phyloP scores from a whole-genome alignment of 2,888 invertebrate species.

The Eulithis prunata region DNA sequence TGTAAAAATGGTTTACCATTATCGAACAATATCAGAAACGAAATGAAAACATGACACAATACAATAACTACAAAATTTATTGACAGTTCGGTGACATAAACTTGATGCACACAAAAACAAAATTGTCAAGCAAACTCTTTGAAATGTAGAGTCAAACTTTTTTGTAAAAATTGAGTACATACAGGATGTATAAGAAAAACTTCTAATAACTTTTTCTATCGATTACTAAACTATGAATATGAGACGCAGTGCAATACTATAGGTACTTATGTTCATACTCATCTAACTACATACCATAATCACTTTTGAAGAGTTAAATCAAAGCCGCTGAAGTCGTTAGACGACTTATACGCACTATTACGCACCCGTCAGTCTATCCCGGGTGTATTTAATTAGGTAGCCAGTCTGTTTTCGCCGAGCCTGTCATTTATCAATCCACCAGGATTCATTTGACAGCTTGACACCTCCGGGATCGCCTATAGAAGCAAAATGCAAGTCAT shows the following conservation, averaged over 20 bases:
- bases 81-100: constrained; percentile 42
- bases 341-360: constrained; percentile 47
- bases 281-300: no score
- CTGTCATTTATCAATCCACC: constrained; percentile 82
- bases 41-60: constrained; percentile 57
- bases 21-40: constrained; percentile 47
- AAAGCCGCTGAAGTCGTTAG: constrained; percentile 8
- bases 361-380: constrained; percentile 50
- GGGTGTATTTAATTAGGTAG: constrained; percentile 78
- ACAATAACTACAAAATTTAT: constrained; percentile 53
- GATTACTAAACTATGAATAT: no score
- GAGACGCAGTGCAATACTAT: no score
- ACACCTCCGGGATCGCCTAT: constrained; percentile 67
- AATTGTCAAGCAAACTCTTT: background rate
- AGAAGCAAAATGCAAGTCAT: constrained; percentile 78
- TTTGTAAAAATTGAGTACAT: background rate
- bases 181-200: background rate
- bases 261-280: no score
- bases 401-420: constrained; percentile 73
- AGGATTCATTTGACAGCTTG: constrained; percentile 76
- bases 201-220: no score
- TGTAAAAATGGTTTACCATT: constrained; percentile 45
- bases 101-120: constrained; percentile 12
- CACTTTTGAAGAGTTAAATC: constrained; percentile 2
- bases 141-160: constrained; percentile 4